Evolutionary conservation across 2,113 vertebrate species (phyloP).

Genomic region (Megalops atlanticus): DNA sequence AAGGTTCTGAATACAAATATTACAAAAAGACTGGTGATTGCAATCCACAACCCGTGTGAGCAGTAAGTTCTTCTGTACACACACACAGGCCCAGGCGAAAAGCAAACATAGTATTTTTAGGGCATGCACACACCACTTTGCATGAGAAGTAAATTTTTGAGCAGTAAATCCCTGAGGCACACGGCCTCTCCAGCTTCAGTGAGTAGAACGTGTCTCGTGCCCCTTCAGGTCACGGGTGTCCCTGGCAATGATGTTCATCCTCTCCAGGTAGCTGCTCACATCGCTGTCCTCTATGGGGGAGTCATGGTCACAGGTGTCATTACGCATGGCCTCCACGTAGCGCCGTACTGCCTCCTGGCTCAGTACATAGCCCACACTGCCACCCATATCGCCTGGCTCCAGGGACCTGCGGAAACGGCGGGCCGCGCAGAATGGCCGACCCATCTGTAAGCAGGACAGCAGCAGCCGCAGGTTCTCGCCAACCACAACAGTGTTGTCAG

Average conservation of each 20-base stretch:
- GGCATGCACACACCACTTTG: slow-evolving; percentile 9
- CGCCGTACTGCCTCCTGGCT: slow-evolving; percentile 27
- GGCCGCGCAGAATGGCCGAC: slow-evolving; percentile 18
- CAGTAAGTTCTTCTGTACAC: too few species aligned
- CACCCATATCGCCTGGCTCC: slow-evolving; percentile 27
- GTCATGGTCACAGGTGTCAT: slow-evolving; percentile 20
- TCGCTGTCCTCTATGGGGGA: slow-evolving; percentile 23
- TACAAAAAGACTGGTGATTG: too few species aligned
- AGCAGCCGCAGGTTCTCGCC: slow-evolving; percentile 30
- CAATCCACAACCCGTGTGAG: too few species aligned
- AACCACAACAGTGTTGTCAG: slow-evolving; percentile 30
- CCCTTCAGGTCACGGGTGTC: slow-evolving; percentile 6
- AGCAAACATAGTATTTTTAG: neutral
- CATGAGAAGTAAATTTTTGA: neutral
- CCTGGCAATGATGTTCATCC: slow-evolving; percentile 7
- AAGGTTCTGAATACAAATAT: too few species aligned
- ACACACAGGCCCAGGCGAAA: too few species aligned
- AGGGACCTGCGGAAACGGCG: slow-evolving; percentile 9
- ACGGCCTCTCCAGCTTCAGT: neutral
- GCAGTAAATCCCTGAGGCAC: neutral
- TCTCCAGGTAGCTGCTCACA: slow-evolving; percentile 25
- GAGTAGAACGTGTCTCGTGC: slow-evolving; percentile 18
- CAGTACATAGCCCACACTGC: slow-evolving; percentile 31
- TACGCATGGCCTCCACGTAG: slow-evolving; percentile 23
- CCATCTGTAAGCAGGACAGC: slow-evolving; percentile 13